Evolutionary conservation across 2,113 vertebrate genomes (phyloP), one percentile per base, ranked within the genome.

Genomic region (Morone saxatilis): DNA sequence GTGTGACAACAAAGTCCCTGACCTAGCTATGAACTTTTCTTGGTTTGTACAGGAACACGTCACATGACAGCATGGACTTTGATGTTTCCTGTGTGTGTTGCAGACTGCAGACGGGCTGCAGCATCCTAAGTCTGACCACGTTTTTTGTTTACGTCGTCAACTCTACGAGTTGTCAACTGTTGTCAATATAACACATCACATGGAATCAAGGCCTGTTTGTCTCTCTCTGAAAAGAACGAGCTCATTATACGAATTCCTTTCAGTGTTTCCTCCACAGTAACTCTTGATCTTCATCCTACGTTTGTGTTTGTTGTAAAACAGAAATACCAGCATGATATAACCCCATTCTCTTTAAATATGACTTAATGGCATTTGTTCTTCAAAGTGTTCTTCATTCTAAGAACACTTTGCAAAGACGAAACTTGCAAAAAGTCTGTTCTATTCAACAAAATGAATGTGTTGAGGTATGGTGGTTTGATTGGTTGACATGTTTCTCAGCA

Each of bases 11-110:
- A 59, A 36, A 60, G 62, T 62, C 22, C 70, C 38, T 75, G 71
- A 75, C 62, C 76, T 50, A 6, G 13, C 47, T 25, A 20, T 57
- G 70, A 79, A 80, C 71, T 63, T 12, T 16, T 10, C 43, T 45
- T 45, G 36, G 41, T 71, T 6, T 56, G 59, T 36, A 20, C 43
- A 54, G 41, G 16, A 47, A 67, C 62, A 59, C 36, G 16, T 66
- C 45, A 72, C 61, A 59, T 22, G 54, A 45, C n/a, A 25, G 25
- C 54, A 66, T 25, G 10, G 53, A 72, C 75, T 78, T 67, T 60
- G 59, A 76, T 71, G 66, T 10, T 67, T 71, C 36, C 47, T 51
- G 40, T 66, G 67, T 41, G 40, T 4, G 25, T 12, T 82, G 22
- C 40, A 59, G 12, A 60, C 17, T 66, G n/a, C 61, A 65, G 73